Evolutionary conservation across 1,140 invertebrate genomes (phyloP).

Genomic region (Meloidogyne hapla): DNA sequence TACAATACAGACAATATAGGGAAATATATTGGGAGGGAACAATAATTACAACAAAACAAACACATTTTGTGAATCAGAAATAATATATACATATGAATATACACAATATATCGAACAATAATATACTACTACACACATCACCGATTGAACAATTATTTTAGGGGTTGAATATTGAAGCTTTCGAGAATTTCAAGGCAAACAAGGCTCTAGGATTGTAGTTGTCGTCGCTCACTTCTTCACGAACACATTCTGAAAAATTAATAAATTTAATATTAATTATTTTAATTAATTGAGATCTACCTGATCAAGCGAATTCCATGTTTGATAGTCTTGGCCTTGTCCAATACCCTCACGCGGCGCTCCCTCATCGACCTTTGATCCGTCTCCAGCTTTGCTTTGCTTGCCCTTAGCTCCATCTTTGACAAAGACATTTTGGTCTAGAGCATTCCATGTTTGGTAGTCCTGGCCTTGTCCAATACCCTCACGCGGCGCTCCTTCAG

Average conservation of each 20-base stretch:
- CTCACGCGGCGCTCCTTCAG: neutral
- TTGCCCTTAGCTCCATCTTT: neutral
- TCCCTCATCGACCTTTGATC: no score
- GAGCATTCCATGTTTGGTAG: neutral
- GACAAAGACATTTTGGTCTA: slow-evolving; percentile 5
- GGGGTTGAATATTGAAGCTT: neutral
- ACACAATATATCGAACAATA: neutral
- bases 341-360: no score
- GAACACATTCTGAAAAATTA: neutral
- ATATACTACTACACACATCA: neutral
- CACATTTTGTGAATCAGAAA: no score
- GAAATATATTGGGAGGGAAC: no score
- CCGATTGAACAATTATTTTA: no score
- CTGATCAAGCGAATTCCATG: slow-evolving; percentile 2
- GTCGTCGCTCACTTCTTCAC: neutral
- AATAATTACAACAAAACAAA: no score
- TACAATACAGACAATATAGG: neutral
- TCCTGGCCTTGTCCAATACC: neutral
- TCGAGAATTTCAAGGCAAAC: neutral
- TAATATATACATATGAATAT: neutral
- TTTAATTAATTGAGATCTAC: neutral
- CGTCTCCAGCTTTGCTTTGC: neutral
- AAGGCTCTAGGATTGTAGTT: neutral
- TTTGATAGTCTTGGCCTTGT: neutral
- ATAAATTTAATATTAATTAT: neutral